These are phyloP conservation scores for Champsocephalus esox DNA, from an alignment of 2,797 vertebrate genomes.

Conservation along the genomic window DNA sequence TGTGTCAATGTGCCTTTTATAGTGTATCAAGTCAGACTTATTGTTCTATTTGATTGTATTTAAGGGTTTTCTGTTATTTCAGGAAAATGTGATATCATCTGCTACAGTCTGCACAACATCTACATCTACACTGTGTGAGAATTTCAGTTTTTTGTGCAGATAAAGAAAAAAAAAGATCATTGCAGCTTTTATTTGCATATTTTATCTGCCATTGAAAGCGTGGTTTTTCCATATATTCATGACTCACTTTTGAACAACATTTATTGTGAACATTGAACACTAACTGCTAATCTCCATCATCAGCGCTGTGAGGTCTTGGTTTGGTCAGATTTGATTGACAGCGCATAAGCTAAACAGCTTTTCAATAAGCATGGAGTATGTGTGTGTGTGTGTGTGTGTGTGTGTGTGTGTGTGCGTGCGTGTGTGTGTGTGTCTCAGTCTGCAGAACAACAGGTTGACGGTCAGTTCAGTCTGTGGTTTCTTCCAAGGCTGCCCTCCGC, in stretches of 20 bases:
- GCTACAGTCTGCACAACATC: background rate
- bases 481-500: constrained; percentile 58
- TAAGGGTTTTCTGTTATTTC: background rate
- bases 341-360: background rate
- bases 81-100: background rate
- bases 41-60: constrained; percentile 2
- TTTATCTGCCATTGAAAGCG: too few relatives aligned
- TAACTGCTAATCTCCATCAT: background rate
- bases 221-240: background rate
- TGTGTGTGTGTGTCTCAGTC: background rate
- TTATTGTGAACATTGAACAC: background rate
- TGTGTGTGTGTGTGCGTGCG: background rate
- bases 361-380: background rate
- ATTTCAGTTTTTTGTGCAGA: background rate
- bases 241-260: background rate
- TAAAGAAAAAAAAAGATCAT: background rate
- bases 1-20: background rate
- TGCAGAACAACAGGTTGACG: constrained; percentile 30
- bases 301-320: background rate
- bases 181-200: background rate
- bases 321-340: background rate
- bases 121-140: background rate
- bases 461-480: constrained; percentile 41
- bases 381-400: background rate
- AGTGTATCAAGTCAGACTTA: background rate